A percentile compares a stretch with the other conserved stretches of the same genome.
phyloP scores from a whole-genome alignment of 2,113 vertebrate genomes.

The Melanostigma gelatinosum region DNA sequence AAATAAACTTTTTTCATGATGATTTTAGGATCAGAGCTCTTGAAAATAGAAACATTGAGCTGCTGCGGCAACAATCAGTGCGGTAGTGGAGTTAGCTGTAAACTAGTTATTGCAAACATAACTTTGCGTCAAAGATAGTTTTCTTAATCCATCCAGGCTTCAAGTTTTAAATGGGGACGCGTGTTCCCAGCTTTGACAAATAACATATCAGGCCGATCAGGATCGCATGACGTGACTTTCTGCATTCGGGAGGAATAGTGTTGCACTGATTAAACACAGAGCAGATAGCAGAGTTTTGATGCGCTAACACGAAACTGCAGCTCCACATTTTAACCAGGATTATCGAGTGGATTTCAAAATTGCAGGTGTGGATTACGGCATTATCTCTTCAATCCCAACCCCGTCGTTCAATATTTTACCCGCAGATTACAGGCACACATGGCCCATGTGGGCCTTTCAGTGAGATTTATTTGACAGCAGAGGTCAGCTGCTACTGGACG shows the following conservation, averaged over 20 bases:
- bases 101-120: background rate
- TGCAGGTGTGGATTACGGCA: slow-evolving; percentile 55
- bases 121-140: background rate
- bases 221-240: background rate
- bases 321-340: slow-evolving; percentile 30
- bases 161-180: background rate
- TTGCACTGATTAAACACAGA: background rate
- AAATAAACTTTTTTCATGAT: background rate
- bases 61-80: background rate
- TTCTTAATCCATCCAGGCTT: background rate
- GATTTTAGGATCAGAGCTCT: background rate
- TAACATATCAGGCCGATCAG: background rate
- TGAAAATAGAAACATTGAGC: background rate
- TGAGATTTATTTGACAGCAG: slow-evolving; percentile 42
- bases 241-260: background rate
- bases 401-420: slow-evolving; percentile 37
- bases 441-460: slow-evolving; percentile 6
- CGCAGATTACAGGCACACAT: slow-evolving; percentile 50
- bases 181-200: background rate
- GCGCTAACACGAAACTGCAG: background rate
- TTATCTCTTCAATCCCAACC: slow-evolving; percentile 41
- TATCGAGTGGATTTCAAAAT: slow-evolving; percentile 50
- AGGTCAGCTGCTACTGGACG: slow-evolving; percentile 36
- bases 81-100: background rate
- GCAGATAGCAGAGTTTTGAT: slow-evolving; percentile 9